Base-by-base conservation (phyloP, 1,140 invertebrate genomes). In the Babylonia areolata region DNA sequence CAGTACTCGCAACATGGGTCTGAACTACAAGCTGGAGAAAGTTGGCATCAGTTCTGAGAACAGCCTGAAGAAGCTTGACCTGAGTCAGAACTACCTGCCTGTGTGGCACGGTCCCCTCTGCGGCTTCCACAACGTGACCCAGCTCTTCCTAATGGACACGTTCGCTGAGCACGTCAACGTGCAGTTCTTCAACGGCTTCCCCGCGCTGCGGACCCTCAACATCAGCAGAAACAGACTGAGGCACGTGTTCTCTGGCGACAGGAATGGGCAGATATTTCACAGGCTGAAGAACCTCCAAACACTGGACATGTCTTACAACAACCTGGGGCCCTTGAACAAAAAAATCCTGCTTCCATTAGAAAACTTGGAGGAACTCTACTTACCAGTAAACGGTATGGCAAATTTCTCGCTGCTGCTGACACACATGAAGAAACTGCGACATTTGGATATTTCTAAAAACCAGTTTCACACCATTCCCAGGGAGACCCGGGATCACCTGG, bases 261-360 rank as follows among this genome's bases (percentile, higher is more conserved):
- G 6, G 2, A 51, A 46, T 15, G 82, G 82, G 20, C 15, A 40
- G 20, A 20, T 84, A 28, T 64, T 84, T 20, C n/a, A 33, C 5
- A 40, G 82, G 3, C 64, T 84, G 20, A 54, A 15, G 12, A 88
- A 85, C 12, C 77, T 91, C 11, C 54, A 58, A 37, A 2, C 71
- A 9, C 69, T 91, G 35, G 85, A 90, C 77, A 40, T 91, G 20
- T 87, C 88, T 11, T 28, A 54, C 17, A 91, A 91, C 64, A 40
- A 71, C 20, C 87, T 91, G n/a, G 39, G 69, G 28, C 46, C 20
- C 9, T 37, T 91, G 1, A 39, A 23, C 23, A n/a, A 2, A 0
- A 9, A 69, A 31, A 64, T 85, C 15, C 87, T 90, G 78, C 33
- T 28, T 17, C 51, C 64, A 20, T 79, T 89, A 17, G 31, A 15